Percentiles rank a stretch among this genome's conserved stretches.
Evolutionary conservation across 2,113 vertebrate species (phyloP).

Genomic region (Atherinomorus stipes): DNA sequence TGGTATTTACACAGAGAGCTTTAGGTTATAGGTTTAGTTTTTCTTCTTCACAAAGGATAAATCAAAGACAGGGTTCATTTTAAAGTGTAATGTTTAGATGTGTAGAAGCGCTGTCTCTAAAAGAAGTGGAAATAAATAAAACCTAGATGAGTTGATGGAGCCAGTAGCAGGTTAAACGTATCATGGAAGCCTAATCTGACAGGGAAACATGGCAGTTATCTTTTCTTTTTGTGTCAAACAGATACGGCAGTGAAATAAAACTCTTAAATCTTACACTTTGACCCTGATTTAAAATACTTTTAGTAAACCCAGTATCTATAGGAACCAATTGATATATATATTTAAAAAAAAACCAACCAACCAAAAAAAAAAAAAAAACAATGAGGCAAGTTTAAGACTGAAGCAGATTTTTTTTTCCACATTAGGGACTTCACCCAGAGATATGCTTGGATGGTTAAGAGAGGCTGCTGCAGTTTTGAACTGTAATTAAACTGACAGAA

Average conservation of each 20-base stretch:
- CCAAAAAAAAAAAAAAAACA: too few relatives aligned
- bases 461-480: constrained; percentile 54
- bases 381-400: constrained; percentile 14
- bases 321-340: not conserved
- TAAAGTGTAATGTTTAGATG: constrained; percentile 32
- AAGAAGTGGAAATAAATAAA: constrained; percentile 20
- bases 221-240: constrained; percentile 8
- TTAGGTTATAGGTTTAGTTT: constrained; percentile 41
- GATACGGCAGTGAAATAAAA: not conserved
- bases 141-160: not conserved
- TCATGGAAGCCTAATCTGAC: constrained; percentile 20
- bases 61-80: constrained; percentile 52
- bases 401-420: constrained; percentile 12
- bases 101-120: constrained; percentile 8
- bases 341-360: too few relatives aligned
- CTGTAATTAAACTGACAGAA: constrained; percentile 76
- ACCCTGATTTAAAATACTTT: constrained; percentile 11
- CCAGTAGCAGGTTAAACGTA: not conserved
- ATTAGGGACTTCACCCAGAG: constrained; percentile 35
- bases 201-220: not conserved
- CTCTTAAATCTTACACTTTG: not conserved
- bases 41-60: constrained; percentile 40
- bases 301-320: constrained; percentile 1
- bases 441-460: constrained; percentile 53
- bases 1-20: constrained; percentile 47